Percentiles rank a stretch among this genome's conserved stretches.
phyloP scores from a whole-genome alignment of 2,888 invertebrate genomes.

The Axea sp. region DNA sequence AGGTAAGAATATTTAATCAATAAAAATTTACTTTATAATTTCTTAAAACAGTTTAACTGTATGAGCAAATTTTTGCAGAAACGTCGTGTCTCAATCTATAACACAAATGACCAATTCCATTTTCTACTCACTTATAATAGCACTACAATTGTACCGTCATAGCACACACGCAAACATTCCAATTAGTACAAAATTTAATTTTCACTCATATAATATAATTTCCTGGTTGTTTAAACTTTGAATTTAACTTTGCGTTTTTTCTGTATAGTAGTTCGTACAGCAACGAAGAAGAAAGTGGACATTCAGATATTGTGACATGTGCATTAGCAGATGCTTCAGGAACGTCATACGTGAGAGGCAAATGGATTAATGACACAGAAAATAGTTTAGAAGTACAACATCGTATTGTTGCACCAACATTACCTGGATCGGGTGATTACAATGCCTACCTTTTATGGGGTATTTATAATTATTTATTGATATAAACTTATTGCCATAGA shows the following conservation, averaged over 20 bases:
- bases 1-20: slow-evolving; percentile 74
- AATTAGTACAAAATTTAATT: too few species aligned
- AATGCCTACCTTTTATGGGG: slow-evolving; percentile 89
- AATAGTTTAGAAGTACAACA: slow-evolving; percentile 86
- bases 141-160: too few species aligned
- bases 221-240: too few species aligned
- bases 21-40: background rate
- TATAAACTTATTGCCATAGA: too few species aligned
- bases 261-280: slow-evolving; percentile 69
- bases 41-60: too few species aligned
- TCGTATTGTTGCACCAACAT: slow-evolving; percentile 89
- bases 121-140: too few species aligned
- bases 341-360: slow-evolving; percentile 89
- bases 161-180: too few species aligned
- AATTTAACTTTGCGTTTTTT: too few species aligned
- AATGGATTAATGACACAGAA: slow-evolving; percentile 87
- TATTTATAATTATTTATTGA: slow-evolving; percentile 75
- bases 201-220: too few species aligned
- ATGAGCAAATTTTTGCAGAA: too few species aligned
- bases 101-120: too few species aligned
- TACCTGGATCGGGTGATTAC: slow-evolving; percentile 92
- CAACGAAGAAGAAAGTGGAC: slow-evolving; percentile 74
- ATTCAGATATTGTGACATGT: slow-evolving; percentile 74
- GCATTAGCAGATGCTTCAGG: slow-evolving; percentile 87
- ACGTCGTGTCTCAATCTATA: too few species aligned